A percentile compares a stretch with the other conserved stretches of the same genome.
These are phyloP conservation scores for Trichoplax adhaerens DNA, from an alignment of 37 sponge, comb jelly and placozoan species.

Conservation along the genomic window DNA sequence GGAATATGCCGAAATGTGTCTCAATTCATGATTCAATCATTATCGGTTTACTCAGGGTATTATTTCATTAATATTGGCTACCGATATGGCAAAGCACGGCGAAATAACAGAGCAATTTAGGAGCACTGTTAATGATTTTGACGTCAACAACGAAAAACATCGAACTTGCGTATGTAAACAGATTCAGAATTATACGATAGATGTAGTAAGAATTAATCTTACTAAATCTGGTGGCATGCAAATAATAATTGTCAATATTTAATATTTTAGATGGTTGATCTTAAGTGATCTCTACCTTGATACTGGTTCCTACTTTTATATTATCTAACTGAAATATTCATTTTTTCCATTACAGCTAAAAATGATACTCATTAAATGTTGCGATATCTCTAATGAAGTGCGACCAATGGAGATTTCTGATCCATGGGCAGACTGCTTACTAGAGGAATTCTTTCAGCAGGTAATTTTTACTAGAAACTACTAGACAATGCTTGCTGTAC, in stretches of 20 bases:
- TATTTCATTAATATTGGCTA: conserved; percentile 62
- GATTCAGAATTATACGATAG: neutral
- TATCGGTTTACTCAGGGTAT: conserved; percentile 35
- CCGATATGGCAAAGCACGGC: conserved; percentile 63
- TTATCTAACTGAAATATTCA: neutral
- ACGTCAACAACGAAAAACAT: conserved; percentile 24
- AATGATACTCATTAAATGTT: conserved; percentile 61
- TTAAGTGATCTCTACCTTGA: neutral
- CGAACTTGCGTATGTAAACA: too few species aligned
- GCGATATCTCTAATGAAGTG: conserved; percentile 76
- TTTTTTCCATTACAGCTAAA: conserved; percentile 22
- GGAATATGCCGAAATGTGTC: neutral
- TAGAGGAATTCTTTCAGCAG: conserved; percentile 68
- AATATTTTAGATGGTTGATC: neutral
- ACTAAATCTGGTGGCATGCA: conserved; percentile 7
- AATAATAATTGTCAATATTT: too few species aligned
- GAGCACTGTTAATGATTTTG: conserved; percentile 7
- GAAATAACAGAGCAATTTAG: conserved; percentile 39
- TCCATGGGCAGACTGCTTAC: conserved; percentile 80
- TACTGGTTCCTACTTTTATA: neutral
- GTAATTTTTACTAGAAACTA: neutral
- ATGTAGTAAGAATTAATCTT: conserved; percentile 3
- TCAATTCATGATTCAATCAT: neutral
- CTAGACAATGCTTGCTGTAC: neutral
- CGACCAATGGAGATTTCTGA: conserved; percentile 58